phyloP scores from a whole-genome alignment of 37 sponge, comb jelly and placozoan genomes.

The Ianthella basta region DNA sequence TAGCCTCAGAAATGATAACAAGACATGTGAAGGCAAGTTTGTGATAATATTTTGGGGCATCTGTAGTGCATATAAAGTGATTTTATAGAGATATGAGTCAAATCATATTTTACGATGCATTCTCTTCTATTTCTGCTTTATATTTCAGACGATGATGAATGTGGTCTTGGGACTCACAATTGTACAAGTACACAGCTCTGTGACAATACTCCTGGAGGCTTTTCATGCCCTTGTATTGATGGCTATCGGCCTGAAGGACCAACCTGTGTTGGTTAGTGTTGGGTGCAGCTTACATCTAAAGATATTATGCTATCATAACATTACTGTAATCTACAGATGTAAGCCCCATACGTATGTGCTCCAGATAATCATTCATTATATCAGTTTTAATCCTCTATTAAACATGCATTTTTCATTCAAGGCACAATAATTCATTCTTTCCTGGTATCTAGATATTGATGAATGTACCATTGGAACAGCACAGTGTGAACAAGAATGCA shows the following conservation, averaged over 20 bases:
- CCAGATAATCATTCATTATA: no score
- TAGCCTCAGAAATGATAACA: neutral
- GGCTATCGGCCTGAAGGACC: slow-evolving; percentile 28
- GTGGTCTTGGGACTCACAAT: slow-evolving; percentile 4
- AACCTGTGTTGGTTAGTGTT: neutral
- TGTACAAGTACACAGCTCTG: slow-evolving; percentile 38
- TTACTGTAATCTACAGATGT: no score
- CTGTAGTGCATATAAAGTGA: neutral
- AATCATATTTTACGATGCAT: neutral
- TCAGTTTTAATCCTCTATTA: no score
- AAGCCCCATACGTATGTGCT: no score
- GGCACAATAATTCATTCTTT: no score
- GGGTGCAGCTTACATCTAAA: no score
- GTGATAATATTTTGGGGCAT: neutral
- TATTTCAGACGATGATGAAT: slow-evolving; percentile 56
- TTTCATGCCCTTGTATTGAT: slow-evolving; percentile 35
- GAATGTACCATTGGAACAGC: slow-evolving; percentile 5
- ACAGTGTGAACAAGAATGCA: slow-evolving; percentile 4
- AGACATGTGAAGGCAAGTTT: neutral
- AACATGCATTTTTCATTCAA: no score
- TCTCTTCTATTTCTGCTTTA: neutral
- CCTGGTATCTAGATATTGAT: slow-evolving; percentile 8
- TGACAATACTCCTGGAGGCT: slow-evolving; percentile 41
- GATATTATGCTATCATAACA: no score
- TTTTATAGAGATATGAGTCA: slow-evolving; percentile 4